Base-by-base conservation (phyloP, 2,113 vertebrate species). In the Gymnogyps californianus region DNA sequence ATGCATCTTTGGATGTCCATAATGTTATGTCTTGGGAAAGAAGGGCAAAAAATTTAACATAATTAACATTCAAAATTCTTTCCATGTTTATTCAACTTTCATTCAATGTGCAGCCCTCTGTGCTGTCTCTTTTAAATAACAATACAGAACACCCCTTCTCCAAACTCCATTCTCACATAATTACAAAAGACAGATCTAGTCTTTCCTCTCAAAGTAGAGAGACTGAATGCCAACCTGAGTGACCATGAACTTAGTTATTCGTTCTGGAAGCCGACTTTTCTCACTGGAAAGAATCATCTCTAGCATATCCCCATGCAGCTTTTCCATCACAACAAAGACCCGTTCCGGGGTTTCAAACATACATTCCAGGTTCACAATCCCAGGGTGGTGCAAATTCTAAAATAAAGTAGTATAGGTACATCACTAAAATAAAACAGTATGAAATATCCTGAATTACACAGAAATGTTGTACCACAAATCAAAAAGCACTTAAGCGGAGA, bases 271-370 rank as follows among this genome's bases (percentile, higher is more conserved):
- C 82, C 99, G 99, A 97, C 99, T 99, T 97, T 99, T 99, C 97
- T 99, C 99, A 58, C 99, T 99, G 65, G 99, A 99, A 46, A 99
- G 98, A 97, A 99, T 99, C 99, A 99, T 99, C 98, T 99, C 99
- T 96, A 99, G 96, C 99, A 99, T 99, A 98, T 99, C 99, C 13
- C 99, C 99, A 17, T 99, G 99, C 64, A 99, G 98, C 97, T 99
- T 99, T 98, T 99, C 99, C 99, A 99, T 99, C 87, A 99, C 99
- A 31, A 99, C 99, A 96, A 99, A 99, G 83, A 99, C 99, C 52
- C 99, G 98, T 96, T 99, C 99, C 1, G 99, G 99, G 3, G 99
- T 99, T 98, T 99, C 99, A 93, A 99, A 99, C 99, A 99, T 99
- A 89, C 99, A 99, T 98, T 99, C 99, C 98, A 99, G 98, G 97